Conservation (phyloP, 2,888 invertebrate species). For the Uropetala carovei region DNA sequence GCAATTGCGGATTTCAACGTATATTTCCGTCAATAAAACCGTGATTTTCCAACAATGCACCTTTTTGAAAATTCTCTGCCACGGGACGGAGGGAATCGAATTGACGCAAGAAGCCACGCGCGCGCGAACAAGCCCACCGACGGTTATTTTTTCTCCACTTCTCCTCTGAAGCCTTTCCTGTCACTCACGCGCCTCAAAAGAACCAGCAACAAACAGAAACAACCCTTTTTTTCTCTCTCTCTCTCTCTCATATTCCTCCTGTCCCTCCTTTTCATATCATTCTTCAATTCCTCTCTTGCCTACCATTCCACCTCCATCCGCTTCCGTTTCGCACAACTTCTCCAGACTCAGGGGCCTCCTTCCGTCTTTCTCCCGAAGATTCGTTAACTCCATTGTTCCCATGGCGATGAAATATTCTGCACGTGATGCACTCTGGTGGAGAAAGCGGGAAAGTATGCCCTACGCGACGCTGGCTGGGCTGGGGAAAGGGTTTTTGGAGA, state of each 20-base stretch:
- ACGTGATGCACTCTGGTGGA: background rate
- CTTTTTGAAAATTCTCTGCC: background rate
- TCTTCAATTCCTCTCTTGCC: background rate
- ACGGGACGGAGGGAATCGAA: background rate
- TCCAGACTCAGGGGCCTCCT: too few relatives aligned
- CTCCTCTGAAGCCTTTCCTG: background rate
- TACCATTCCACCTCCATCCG: background rate
- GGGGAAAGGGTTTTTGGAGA: background rate
- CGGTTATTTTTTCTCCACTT: background rate
- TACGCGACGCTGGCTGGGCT: background rate
- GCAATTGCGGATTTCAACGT: too few relatives aligned
- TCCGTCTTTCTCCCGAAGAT: conserved; percentile 6
- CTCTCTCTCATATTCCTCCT: background rate
- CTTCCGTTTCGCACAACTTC: background rate
- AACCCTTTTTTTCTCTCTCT: background rate
- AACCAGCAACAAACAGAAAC: background rate
- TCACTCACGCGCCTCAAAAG: conserved; percentile 6
- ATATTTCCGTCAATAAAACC: background rate
- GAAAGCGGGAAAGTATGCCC: background rate
- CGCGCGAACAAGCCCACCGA: background rate
- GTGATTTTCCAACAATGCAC: background rate
- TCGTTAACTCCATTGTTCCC: conserved; percentile 1
- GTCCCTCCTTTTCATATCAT: background rate
- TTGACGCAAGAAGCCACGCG: background rate
- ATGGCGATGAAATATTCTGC: background rate